phyloP scores from a whole-genome alignment of 2,113 vertebrate genomes.

The Callionymus lyra region DNA sequence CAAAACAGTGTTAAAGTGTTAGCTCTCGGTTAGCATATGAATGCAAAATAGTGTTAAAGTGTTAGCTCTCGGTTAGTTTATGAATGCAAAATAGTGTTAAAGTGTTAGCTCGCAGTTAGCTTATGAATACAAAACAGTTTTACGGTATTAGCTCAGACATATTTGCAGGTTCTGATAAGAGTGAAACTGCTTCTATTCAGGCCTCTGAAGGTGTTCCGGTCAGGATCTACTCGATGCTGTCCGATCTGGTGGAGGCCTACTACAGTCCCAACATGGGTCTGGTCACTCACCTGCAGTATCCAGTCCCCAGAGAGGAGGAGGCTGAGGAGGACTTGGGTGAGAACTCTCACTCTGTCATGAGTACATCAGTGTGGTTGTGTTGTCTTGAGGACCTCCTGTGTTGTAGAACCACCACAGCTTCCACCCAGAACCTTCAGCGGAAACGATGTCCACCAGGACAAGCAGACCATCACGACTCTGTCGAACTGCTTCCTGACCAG shows the following conservation, averaged over 20 bases:
- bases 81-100: too few species aligned
- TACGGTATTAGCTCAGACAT: too few species aligned
- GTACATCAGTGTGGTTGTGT: neutral
- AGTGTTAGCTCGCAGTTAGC: too few species aligned
- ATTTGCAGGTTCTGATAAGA: too few species aligned
- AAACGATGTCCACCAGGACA: conserved; percentile 73
- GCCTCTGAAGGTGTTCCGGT: conserved; percentile 91
- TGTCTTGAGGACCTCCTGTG: neutral
- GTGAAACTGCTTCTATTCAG: conserved; percentile 51
- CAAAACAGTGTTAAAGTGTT: too few species aligned
- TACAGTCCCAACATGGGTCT: conserved; percentile 89
- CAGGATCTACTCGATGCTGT: conserved; percentile 76
- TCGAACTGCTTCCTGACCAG: conserved; percentile 74
- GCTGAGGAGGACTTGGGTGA: conserved; percentile 81
- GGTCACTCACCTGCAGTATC: conserved; percentile 83
- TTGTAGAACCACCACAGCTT: conserved; percentile 82
- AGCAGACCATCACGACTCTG: conserved; percentile 62
- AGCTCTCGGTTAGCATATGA: too few species aligned
- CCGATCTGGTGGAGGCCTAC: conserved; percentile 92
- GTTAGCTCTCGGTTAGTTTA: too few species aligned
- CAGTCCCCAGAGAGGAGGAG: conserved; percentile 82
- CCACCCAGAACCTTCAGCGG: conserved; percentile 76
- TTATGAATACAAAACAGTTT: too few species aligned
- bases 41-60: too few species aligned
- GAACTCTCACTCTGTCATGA: neutral